phyloP scores from a whole-genome alignment of 2,113 vertebrate species.

The Desmodus rotundus region DNA sequence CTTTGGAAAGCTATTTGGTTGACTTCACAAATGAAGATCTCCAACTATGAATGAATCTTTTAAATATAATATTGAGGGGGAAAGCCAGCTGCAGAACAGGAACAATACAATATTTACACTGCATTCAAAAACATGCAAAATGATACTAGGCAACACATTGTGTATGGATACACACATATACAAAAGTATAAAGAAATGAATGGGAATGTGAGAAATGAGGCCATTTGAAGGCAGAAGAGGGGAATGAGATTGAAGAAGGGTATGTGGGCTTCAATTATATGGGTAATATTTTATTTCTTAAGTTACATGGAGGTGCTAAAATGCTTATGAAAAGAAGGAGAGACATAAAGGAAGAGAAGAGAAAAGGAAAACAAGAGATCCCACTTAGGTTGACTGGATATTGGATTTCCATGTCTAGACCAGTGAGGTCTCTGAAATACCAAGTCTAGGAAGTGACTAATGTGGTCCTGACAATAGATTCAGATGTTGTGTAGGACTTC shows the following conservation, averaged over 20 bases:
- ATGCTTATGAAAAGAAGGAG: background rate
- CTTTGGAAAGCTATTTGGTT: background rate
- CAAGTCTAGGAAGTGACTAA: slow-evolving; percentile 57
- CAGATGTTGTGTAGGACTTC: slow-evolving; percentile 32
- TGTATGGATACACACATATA: background rate
- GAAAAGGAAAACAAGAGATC: background rate
- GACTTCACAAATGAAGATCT: background rate
- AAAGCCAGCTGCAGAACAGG: background rate
- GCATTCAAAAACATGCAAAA: slow-evolving; percentile 15
- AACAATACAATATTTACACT: background rate
- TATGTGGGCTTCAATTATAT: background rate
- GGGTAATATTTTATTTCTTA: background rate
- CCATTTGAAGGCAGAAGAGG: background rate
- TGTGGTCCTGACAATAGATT: slow-evolving; percentile 41
- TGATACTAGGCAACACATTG: background rate
- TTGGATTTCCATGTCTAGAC: slow-evolving; percentile 22
- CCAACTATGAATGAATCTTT: background rate
- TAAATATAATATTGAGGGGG: background rate
- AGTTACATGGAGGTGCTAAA: background rate
- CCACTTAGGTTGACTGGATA: background rate
- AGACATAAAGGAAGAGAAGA: background rate
- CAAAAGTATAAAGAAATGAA: background rate
- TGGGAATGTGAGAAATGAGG: background rate
- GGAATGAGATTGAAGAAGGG: background rate
- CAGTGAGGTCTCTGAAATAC: background rate